Base-by-base conservation (phyloP, 2,113 vertebrate genomes). In the Raphicerus campestris region DNA sequence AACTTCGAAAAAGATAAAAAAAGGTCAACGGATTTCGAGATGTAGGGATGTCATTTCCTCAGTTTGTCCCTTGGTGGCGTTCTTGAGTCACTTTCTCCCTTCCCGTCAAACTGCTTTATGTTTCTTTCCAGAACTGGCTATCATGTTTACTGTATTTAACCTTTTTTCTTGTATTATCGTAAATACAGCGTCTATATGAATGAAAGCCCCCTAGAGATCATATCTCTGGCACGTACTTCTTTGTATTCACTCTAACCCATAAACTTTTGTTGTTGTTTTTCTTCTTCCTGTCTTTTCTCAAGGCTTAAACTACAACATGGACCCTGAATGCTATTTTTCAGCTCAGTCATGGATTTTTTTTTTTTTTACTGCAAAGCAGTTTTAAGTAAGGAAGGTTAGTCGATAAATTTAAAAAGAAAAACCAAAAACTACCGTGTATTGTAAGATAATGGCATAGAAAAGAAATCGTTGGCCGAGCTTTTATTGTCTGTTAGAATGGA, bases 21-120 rank as follows among this genome's bases (percentile, higher is more conserved):
- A 98, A 98, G 98, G 98, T 99, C 98, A 98, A 55, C 14, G 81
- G 86, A 95, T 95, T 97, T 45, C 42, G 82, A 7, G 98, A 86
- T 47, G 75, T 28, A 45, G 51, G 20, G 95, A 87, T 99, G 99
- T 98, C 97, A 97, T 99, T 98, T 97, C 98, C 94, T 30, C 97
- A 87, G 61, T 95, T 97, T 97, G 98, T 99, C 99, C 99, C 99
- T 99, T 99, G 99, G 99, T 99, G 99, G 99, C 99, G 99, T 97
- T 98, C 98, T 99, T 98, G 99, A 99, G 99, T 99, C 98, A 98
- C 96, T 98, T 99, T 99, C 97, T 98, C 95, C 83, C 49, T 97
- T 94, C 97, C 93, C 14, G 14, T 75, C 98, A 96, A 97, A 96
- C 1, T 81, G 92, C 89, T 98, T 93, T 89, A 30, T 96, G 81